These are phyloP conservation scores for Peromyscus leucopus DNA, from an alignment of 2,113 vertebrate species.

Conservation along the genomic window DNA sequence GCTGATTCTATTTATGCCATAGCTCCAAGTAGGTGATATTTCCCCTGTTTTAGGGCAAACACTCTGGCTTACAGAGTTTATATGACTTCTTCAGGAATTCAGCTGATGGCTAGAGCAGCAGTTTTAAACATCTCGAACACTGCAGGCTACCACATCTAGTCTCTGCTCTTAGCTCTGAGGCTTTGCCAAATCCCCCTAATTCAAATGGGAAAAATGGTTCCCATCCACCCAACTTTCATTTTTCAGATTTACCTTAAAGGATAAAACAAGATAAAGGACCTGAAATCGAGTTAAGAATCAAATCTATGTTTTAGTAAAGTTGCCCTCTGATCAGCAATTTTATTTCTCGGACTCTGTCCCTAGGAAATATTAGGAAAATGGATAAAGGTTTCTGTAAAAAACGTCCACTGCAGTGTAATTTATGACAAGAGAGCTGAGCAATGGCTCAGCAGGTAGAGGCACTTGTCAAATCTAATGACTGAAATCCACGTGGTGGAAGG, in stretches of 20 bases:
- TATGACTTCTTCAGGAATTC: constrained; percentile 1
- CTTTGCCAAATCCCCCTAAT: constrained; percentile 21
- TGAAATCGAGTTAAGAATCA: constrained; percentile 27
- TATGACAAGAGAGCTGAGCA: not conserved
- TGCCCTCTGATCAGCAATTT: constrained; percentile 16
- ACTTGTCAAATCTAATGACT: not conserved
- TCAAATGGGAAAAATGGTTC: constrained; percentile 30
- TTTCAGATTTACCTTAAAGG: constrained; percentile 20
- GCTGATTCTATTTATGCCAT: constrained; percentile 23
- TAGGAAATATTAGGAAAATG: constrained; percentile 48
- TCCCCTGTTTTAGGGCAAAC: constrained; percentile 54
- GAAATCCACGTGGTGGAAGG: too few species aligned
- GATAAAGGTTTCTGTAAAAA: constrained; percentile 48
- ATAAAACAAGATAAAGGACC: constrained; percentile 38
- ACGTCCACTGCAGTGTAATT: not conserved
- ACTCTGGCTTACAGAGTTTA: not conserved
- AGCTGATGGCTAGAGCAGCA: not conserved
- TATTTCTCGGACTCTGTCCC: not conserved
- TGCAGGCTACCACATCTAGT: not conserved
- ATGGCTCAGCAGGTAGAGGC: not conserved
- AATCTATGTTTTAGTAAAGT: constrained; percentile 42
- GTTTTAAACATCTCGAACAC: constrained; percentile 21
- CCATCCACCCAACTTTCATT: constrained; percentile 20
- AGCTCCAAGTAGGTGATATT: constrained; percentile 5
- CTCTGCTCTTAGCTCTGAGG: not conserved